phyloP scores from a whole-genome alignment of 2,888 invertebrate species.

The Corbicula japonica region DNA sequence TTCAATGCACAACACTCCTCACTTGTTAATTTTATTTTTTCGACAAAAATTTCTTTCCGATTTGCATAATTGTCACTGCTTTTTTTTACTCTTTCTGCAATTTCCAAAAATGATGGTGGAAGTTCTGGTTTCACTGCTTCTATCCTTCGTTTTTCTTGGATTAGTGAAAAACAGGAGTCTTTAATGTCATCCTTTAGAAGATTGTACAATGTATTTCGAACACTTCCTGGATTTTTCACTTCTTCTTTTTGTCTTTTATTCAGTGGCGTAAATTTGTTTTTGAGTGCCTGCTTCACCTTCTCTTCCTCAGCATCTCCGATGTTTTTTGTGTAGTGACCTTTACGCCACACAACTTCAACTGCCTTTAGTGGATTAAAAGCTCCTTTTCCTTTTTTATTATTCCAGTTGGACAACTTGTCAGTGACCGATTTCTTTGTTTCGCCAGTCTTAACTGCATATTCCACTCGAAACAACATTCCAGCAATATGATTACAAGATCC shows the following conservation, averaged over 20 bases:
- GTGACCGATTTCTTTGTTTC: conserved; percentile 28
- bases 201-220: conserved; percentile 8
- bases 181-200: conserved; percentile 22
- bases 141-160: conserved; percentile 17
- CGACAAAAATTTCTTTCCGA: background rate
- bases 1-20: background rate
- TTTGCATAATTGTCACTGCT: too few relatives aligned
- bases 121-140: background rate
- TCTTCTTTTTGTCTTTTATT: background rate
- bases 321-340: conserved; percentile 24
- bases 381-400: conserved; percentile 33
- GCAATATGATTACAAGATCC: conserved; percentile 47
- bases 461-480: conserved; percentile 40
- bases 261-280: conserved; percentile 39
- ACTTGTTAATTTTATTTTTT: background rate
- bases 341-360: conserved; percentile 7
- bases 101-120: background rate
- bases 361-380: conserved; percentile 7
- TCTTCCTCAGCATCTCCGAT: background rate
- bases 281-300: background rate
- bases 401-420: conserved; percentile 25
- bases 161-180: conserved; percentile 21
- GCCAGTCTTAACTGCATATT: conserved; percentile 41
- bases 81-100: background rate
- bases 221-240: conserved; percentile 4